A percentile compares a stretch with the other conserved stretches of the same genome.
Conservation (phyloP, 2,888 invertebrate genomes). For the Sinotaia quadrata region DNA sequence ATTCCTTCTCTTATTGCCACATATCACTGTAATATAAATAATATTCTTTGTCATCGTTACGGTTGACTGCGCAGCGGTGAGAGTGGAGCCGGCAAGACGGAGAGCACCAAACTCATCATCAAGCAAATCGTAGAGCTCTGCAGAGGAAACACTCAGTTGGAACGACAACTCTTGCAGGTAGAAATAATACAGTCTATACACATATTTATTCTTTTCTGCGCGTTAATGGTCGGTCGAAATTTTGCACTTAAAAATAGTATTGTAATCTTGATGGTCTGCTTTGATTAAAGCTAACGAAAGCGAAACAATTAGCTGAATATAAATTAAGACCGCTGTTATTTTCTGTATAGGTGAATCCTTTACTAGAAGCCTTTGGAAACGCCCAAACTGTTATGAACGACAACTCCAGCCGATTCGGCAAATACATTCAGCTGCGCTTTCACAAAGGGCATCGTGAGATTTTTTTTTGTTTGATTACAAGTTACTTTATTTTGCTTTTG, state of each 20-base stretch:
- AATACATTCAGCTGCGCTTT: constrained; percentile 69
- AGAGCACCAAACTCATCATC: constrained; percentile 69
- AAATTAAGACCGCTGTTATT: neutral
- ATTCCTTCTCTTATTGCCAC: neutral
- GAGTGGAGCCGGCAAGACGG: constrained; percentile 71
- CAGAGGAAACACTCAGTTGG: constrained; percentile 63
- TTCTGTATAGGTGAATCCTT: constrained; percentile 64
- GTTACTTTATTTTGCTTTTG: too few species aligned
- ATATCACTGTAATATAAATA: neutral
- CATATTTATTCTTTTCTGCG: too few species aligned
- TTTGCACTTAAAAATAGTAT: neutral
- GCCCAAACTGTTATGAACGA: constrained; percentile 70
- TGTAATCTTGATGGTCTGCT: neutral
- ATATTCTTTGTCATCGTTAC: neutral
- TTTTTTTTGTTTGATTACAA: too few species aligned
- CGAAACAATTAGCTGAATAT: neutral
- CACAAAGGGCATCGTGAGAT: constrained; percentile 62
- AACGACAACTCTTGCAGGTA: constrained; percentile 71
- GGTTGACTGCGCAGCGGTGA: constrained; percentile 60
- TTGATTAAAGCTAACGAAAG: neutral
- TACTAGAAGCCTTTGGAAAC: constrained; percentile 71
- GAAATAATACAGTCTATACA: too few species aligned
- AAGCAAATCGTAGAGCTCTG: constrained; percentile 68
- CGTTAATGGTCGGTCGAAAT: too few species aligned
- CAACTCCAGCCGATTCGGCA: constrained; percentile 71